Base-by-base conservation (phyloP, 2,888 invertebrate genomes). In the Apotomis capreana region DNA sequence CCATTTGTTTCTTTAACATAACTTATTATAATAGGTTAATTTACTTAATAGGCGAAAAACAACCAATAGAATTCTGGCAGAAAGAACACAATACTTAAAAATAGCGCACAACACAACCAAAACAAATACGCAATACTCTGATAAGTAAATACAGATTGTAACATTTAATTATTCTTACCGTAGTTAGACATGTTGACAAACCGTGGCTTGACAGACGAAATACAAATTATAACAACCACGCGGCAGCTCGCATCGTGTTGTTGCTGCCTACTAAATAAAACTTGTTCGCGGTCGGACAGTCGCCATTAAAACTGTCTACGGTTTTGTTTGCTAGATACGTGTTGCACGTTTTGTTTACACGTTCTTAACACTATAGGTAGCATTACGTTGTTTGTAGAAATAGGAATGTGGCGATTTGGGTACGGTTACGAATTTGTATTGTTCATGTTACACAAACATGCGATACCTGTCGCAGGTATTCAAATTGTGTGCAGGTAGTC, bases 141-240 rank as follows among this genome's bases (percentile, higher is more conserved):
- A 15, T 36, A 60, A 44, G 44, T 44, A 60, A 37, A 59, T 5
- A 40, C 40, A 6, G 40, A 6, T 49, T 49, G 49, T 49, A 49
- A 49, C 9, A 49, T 49, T 44, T 49, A 49, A 13, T 6, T 15
- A 54, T 13, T 55, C 72, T 52, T 63, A 72, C 72, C 72, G 68
- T 68, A 63, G 54, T 68, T 72, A 59, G 52, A 54, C 72, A 72
- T 72, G 9, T 6, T 49, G 49, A 10, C 36, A n/a, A 62, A 26
- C 15, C 40, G 40, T 40, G 40, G 6, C 5, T 6, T 6, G 10
- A 26, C 13, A 10, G 46, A 36, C 26, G 62, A 54, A 52, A 55
- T 37, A 26, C 36, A 55, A 37, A 5, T 55, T 60, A 55, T 9
- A 54, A 60, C 46, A 12, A 0, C 4, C 55, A n/a, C 5, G 57